phyloP scores from a whole-genome alignment of 2,888 invertebrate species.

The Tryphoninae sp. region DNA sequence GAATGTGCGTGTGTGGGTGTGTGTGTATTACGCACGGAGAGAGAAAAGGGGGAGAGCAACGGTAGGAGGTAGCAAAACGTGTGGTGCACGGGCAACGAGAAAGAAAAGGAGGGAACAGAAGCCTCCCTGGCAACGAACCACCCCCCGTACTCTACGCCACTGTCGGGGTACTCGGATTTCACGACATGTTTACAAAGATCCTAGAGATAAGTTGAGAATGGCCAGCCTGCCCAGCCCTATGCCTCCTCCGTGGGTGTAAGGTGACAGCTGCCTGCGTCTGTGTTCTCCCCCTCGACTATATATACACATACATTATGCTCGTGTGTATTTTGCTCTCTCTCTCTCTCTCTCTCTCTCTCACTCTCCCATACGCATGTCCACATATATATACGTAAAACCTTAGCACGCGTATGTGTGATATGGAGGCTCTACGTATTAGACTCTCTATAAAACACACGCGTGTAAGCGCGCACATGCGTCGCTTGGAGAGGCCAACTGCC shows the following conservation, averaged over 20 bases:
- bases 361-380: background rate
- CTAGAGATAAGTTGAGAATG: conserved; percentile 82
- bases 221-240: conserved; percentile 75
- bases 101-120: conserved; percentile 53
- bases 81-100: conserved; percentile 31
- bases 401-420: background rate
- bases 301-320: conserved; percentile 46
- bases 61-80: conserved; percentile 24
- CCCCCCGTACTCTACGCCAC: conserved; percentile 79
- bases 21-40: conserved; percentile 21
- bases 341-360: too few relatives aligned
- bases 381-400: background rate
- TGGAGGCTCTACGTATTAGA: background rate
- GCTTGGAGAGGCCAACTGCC: conserved; percentile 21
- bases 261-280: conserved; percentile 81
- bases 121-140: conserved; percentile 64
- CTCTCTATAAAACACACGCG: background rate
- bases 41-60: conserved; percentile 43
- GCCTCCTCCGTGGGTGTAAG: conserved; percentile 78
- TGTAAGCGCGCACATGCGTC: background rate
- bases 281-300: conserved; percentile 70
- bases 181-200: conserved; percentile 82
- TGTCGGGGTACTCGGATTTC: conserved; percentile 81
- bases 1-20: background rate
- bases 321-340: background rate